phyloP scores from a whole-genome alignment of 2,888 invertebrate species.

The Polymixis flavicincta region DNA sequence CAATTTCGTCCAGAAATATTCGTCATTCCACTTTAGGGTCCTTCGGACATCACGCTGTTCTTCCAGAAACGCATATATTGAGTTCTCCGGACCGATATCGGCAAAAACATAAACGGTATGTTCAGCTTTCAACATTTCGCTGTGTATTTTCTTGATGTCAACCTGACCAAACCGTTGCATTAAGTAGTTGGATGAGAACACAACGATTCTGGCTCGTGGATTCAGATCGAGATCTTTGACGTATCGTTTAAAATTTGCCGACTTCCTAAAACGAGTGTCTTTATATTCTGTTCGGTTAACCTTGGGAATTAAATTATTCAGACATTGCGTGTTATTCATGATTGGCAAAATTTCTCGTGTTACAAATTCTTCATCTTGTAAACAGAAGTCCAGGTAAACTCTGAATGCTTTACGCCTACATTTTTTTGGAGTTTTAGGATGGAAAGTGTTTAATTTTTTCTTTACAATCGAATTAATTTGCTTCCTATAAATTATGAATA shows the following conservation, averaged over 20 bases:
- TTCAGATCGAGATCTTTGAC: conserved; percentile 70
- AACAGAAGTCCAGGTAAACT: conserved; percentile 77
- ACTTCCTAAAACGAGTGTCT: conserved; percentile 69
- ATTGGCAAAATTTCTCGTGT: conserved; percentile 80
- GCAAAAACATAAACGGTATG: conserved; percentile 84
- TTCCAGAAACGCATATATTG: conserved; percentile 85
- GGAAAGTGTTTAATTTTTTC: conserved; percentile 64
- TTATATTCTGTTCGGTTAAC: conserved; percentile 68
- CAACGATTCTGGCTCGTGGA: conserved; percentile 73
- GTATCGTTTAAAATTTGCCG: conserved; percentile 69
- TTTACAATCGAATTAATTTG: conserved; percentile 72
- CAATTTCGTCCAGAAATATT: conserved; percentile 83
- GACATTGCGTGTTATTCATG: conserved; percentile 74
- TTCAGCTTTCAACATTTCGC: conserved; percentile 82
- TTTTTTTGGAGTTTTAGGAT: conserved; percentile 43
- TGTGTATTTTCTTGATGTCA: conserved; percentile 85
- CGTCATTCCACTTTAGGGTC: conserved; percentile 83
- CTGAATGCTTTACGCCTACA: conserved; percentile 57
- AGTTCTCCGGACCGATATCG: conserved; percentile 85
- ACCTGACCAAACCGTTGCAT: conserved; percentile 83
- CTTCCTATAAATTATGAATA: conserved; percentile 74
- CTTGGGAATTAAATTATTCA: conserved; percentile 67
- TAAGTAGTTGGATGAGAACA: conserved; percentile 86
- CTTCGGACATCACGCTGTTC: conserved; percentile 81
- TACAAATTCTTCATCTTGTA: conserved; percentile 83